A percentile compares a stretch with the other conserved stretches of the same genome.
Evolutionary conservation across 2,113 vertebrate genomes (phyloP).

Genomic region (Takifugu bimaculatus): DNA sequence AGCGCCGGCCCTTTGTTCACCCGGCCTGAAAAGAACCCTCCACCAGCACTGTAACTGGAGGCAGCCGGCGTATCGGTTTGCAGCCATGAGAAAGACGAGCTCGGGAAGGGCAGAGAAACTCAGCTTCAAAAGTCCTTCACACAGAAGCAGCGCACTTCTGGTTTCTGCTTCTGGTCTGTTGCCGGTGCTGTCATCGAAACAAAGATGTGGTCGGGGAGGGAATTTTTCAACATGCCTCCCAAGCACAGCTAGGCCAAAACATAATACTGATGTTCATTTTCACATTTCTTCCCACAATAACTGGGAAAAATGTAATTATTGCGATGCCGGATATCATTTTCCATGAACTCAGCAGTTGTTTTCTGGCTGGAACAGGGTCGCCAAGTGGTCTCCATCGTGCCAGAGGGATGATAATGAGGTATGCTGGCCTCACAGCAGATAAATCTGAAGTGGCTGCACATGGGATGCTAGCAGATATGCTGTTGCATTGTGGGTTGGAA

Average conservation of each 20-base stretch:
- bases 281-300: slow-evolving; percentile 5
- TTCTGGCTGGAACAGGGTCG: slow-evolving; percentile 12
- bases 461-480: slow-evolving; percentile 31
- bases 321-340: not conserved
- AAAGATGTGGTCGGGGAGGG: slow-evolving; percentile 16
- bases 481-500: slow-evolving; percentile 31
- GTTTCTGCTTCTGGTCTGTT: slow-evolving; percentile 13
- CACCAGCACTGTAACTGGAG: slow-evolving; percentile 69
- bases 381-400: slow-evolving; percentile 28
- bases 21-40: slow-evolving; percentile 70
- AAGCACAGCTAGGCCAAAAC: slow-evolving; percentile 20
- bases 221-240: slow-evolving; percentile 18
- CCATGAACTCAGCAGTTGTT: slow-evolving; percentile 31
- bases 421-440: slow-evolving; percentile 35
- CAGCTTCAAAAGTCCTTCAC: slow-evolving; percentile 39
- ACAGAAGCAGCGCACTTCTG: slow-evolving; percentile 28
- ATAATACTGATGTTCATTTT: slow-evolving; percentile 11
- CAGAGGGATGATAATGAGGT: slow-evolving; percentile 31
- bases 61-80: slow-evolving; percentile 72
- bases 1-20: slow-evolving; percentile 41
- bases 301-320: slow-evolving; percentile 17
- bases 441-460: slow-evolving; percentile 25
- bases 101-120: slow-evolving; percentile 20
- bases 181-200: not conserved
- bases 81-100: slow-evolving; percentile 46